Conservation (phyloP, 2,888 invertebrate genomes). For the Notocelia uddmanniana region DNA sequence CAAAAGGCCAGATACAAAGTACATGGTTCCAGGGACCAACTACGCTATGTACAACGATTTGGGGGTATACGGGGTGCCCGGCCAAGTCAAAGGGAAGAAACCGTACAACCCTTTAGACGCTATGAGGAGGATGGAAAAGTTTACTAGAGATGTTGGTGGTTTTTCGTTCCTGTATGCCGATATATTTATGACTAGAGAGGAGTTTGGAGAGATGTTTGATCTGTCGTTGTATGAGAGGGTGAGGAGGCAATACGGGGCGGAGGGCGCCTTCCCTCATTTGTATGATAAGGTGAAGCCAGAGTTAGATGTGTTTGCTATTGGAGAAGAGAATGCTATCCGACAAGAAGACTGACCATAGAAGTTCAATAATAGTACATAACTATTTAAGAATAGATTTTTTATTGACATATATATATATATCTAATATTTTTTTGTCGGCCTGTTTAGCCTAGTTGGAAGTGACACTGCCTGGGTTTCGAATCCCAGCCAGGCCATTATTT, state of each 20-base stretch:
- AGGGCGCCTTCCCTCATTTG: conserved; percentile 87
- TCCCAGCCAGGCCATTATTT: too few relatives aligned
- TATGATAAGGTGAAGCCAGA: conserved; percentile 89
- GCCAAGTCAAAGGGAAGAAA: conserved; percentile 85
- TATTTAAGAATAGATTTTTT: too few relatives aligned
- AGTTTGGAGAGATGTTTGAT: conserved; percentile 90
- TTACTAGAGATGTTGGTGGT: conserved; percentile 88
- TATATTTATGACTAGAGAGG: conserved; percentile 88
- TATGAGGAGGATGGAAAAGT: conserved; percentile 90
- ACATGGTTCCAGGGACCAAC: conserved; percentile 87
- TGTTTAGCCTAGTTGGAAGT: too few relatives aligned
- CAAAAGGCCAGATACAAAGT: conserved; percentile 82
- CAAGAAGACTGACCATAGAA: conserved; percentile 36
- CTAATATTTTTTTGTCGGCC: too few relatives aligned
- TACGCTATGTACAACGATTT: conserved; percentile 90
- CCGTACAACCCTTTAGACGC: conserved; percentile 87
- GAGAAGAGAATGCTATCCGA: conserved; percentile 66
- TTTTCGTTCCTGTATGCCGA: conserved; percentile 90
- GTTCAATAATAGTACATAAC: too few relatives aligned
- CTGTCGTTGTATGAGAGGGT: conserved; percentile 87
- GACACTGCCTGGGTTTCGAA: too few relatives aligned
- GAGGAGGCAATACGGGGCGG: conserved; percentile 85
- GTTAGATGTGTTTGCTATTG: conserved; percentile 87
- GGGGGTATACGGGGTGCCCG: conserved; percentile 89
- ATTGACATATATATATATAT: too few relatives aligned